phyloP scores from a whole-genome alignment of 2,797 vertebrate genomes.

The Choloepus didactylus region DNA sequence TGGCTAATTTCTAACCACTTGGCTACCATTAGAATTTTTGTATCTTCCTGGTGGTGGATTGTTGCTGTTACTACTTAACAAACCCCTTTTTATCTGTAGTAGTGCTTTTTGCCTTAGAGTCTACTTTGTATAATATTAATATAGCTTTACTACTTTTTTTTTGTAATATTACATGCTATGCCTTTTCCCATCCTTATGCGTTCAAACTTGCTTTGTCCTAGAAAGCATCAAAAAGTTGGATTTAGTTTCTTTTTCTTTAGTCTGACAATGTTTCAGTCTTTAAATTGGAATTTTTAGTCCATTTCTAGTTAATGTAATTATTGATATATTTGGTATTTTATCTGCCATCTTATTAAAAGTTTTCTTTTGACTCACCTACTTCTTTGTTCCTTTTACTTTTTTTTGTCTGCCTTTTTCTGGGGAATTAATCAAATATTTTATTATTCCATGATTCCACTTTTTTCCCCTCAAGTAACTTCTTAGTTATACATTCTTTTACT shows the following conservation, averaged over 20 bases:
- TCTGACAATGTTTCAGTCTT: background rate
- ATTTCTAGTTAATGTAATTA: background rate
- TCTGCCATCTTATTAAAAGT: background rate
- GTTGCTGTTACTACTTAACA: background rate
- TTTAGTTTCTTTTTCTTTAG: background rate
- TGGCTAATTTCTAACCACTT: background rate
- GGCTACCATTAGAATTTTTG: background rate
- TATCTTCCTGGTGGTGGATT: background rate
- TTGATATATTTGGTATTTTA: background rate
- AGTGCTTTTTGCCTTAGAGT: background rate
- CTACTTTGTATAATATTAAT: background rate
- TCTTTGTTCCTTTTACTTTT: background rate
- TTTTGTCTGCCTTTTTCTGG: background rate
- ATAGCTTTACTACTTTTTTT: slow-evolving; percentile 8
- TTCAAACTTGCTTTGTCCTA: background rate
- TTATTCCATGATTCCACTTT: background rate
- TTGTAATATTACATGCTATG: background rate
- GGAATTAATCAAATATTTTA: background rate
- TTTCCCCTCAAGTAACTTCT: background rate
- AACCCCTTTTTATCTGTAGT: background rate
- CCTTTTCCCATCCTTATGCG: background rate
- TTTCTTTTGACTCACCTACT: background rate
- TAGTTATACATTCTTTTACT: background rate
- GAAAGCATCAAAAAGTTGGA: slow-evolving; percentile 13
- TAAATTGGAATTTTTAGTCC: background rate